Conservation (phyloP, 2,113 vertebrate genomes). For the Xenopus borealis region DNA sequence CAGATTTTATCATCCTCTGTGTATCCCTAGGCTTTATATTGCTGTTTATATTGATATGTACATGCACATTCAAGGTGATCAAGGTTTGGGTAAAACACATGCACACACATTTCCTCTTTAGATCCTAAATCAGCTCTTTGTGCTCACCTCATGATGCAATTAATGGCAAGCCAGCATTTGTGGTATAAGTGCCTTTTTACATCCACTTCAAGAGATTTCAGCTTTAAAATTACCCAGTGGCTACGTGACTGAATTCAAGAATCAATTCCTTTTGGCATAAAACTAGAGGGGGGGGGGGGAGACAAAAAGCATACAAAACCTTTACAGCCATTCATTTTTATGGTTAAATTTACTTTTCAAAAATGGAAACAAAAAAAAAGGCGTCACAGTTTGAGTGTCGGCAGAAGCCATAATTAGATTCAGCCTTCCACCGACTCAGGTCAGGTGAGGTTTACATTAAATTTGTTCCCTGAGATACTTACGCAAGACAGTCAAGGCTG, state of each 20-base stretch:
- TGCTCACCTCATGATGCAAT: conserved; percentile 7
- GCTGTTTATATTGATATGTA: too few species aligned
- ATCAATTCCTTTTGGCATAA: conserved; percentile 4
- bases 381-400: not conserved
- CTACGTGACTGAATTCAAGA: conserved; percentile 16
- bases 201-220: conserved; percentile 13
- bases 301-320: not conserved
- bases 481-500: not conserved
- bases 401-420: not conserved
- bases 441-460: not conserved
- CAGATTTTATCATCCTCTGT: too few species aligned
- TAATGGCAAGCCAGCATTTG: conserved; percentile 8
- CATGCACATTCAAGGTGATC: too few species aligned
- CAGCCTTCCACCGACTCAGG: not conserved
- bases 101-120: not conserved
- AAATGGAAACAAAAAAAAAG: too few species aligned
- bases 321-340: not conserved
- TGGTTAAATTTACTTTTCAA: not conserved
- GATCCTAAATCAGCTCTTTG: not conserved
- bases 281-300: not conserved
- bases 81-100: too few species aligned
- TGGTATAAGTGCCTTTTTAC: conserved; percentile 16
- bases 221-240: conserved; percentile 16
- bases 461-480: not conserved
- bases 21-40: too few species aligned